Conservation (phyloP, 2,113 vertebrate genomes). For the Uria aalge region DNA sequence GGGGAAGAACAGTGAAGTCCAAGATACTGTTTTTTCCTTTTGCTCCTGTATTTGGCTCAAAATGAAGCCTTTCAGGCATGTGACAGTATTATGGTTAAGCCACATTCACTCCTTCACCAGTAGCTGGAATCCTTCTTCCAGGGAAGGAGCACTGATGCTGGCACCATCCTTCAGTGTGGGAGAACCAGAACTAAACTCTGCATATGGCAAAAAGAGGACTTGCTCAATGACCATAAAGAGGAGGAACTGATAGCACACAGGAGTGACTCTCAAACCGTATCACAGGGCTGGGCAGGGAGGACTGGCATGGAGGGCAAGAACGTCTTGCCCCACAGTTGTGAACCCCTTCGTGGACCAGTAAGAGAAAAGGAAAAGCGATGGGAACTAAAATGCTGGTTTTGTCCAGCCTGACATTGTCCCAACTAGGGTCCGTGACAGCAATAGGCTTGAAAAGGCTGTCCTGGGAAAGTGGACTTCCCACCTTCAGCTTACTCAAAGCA, state of each 20-base stretch:
- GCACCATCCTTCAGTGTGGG: neutral
- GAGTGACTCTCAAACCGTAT: neutral
- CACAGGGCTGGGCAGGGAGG: neutral
- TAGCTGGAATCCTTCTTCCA: neutral
- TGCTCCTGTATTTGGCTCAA: neutral
- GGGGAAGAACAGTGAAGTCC: neutral
- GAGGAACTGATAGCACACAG: neutral
- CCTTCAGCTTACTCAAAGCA: neutral
- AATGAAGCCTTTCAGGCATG: neutral
- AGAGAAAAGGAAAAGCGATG: neutral
- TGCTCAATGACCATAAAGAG: neutral
- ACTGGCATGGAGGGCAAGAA: neutral
- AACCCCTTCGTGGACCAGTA: neutral
- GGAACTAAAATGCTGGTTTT: neutral
- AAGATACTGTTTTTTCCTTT: neutral
- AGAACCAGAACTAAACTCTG: neutral
- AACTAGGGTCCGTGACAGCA: neutral
- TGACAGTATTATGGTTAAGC: neutral
- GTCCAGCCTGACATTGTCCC: neutral
- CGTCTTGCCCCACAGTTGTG: neutral
- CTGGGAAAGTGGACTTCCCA: neutral
- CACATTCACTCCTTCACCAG: neutral
- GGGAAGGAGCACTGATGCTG: neutral
- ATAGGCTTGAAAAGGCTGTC: neutral
- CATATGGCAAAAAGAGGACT: neutral